Evolutionary conservation across 2,888 invertebrate species (phyloP).

Genomic region (Oscheius sp.): DNA sequence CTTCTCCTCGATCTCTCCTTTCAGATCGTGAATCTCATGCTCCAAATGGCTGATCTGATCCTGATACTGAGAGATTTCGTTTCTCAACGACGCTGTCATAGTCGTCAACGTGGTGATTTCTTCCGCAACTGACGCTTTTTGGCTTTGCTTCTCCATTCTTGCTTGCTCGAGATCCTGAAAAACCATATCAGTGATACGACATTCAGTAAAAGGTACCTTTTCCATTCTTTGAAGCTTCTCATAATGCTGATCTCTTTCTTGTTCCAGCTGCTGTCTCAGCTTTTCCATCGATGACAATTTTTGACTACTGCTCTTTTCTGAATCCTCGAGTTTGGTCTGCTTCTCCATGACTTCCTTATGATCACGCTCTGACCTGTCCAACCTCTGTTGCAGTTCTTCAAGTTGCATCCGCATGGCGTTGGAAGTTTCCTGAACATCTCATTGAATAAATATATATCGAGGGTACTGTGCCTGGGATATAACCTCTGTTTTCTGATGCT

Average conservation of each 20-base stretch:
- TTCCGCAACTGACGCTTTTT: constrained; percentile 54
- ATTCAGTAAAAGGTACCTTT: not conserved
- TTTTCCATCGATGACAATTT: constrained; percentile 3
- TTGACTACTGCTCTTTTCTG: constrained; percentile 1
- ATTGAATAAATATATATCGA: not conserved
- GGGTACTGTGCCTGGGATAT: constrained; percentile 14
- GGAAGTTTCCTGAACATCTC: not conserved
- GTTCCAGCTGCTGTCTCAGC: constrained; percentile 5
- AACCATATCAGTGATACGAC: not conserved
- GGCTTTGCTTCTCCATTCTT: constrained; percentile 20
- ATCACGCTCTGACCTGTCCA: constrained; percentile 18
- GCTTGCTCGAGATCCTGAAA: constrained; percentile 33
- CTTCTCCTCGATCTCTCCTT: constrained; percentile 28
- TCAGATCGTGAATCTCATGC: constrained; percentile 16
- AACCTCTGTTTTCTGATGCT: constrained; percentile 37
- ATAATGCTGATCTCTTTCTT: constrained; percentile 9
- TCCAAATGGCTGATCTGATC: constrained; percentile 14
- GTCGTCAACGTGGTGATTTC: constrained; percentile 61
- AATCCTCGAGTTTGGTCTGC: constrained; percentile 21
- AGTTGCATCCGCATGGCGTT: constrained; percentile 12
- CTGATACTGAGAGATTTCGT: constrained; percentile 12
- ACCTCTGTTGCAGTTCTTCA: constrained; percentile 23
- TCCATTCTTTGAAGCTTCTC: constrained; percentile 27
- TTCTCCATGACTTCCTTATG: constrained; percentile 10
- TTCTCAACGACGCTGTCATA: constrained; percentile 18